Base-by-base conservation (phyloP, 2,113 vertebrate species). In the Epinephelus fuscoguttatus region DNA sequence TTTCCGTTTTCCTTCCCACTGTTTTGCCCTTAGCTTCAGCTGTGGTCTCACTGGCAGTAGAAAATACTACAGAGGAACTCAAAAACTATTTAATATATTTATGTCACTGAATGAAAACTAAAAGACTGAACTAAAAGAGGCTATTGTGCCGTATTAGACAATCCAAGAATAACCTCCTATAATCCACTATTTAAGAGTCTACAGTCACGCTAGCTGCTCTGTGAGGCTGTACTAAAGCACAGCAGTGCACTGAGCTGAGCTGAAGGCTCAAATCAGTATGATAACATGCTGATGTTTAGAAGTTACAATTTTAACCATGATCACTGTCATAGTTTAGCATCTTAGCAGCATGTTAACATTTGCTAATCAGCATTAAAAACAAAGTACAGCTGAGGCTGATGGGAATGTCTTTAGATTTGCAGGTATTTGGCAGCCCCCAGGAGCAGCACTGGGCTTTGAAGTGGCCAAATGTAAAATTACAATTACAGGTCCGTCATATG, bases 1-100 rank as follows among this genome's bases (percentile, higher is more conserved):
- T 79, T 57, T 85, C 6, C 8, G 53, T 61, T 78, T 84, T 72
- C 59, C n/a, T n/a, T 68, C 37, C 17, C 6, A 11, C 11, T 64
- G 52, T 57, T 63, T 59, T 47, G 67, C 56, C 50, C 67, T 63
- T 27, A 21, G 78, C 56, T 77, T 72, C 37, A 62, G 62, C 63
- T 70, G 50, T 5, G 1, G 23, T 50, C 6, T 60, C 30, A 25
- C 19, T 42, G 53, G 8, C 21, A 53, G 45, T 1, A 33, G 59
- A 19, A 42, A 70, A 55, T 18, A 30, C 27, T 21, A 23, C n/a
- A 37, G 21, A 15, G 19, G 3, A 66, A 42, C 25, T 52, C 17
- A 61, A 60, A 71, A 72, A 50, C 5, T 3, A 37, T 47, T 57
- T 57, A 45, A 45, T 45, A 45, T 45, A 45, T 45, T 45, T 45